phyloP scores from a whole-genome alignment of 2,113 vertebrate species.

The Orcinus orca region DNA sequence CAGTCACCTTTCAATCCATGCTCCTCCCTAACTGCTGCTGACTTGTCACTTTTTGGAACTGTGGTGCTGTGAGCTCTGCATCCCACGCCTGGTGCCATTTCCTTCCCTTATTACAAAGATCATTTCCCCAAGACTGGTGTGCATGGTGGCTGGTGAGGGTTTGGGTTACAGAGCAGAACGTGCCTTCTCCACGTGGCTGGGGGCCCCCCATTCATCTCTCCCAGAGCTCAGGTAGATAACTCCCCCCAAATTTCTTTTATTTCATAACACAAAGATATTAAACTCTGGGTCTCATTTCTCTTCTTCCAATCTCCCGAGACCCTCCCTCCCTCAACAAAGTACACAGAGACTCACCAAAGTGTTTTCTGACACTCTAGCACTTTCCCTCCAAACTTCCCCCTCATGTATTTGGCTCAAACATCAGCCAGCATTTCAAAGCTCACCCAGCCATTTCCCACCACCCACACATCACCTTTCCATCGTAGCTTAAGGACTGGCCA shows the following conservation, averaged over 20 bases:
- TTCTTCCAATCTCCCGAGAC: not conserved
- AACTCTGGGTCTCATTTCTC: not conserved
- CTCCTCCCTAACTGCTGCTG: not conserved
- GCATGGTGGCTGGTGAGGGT: not conserved
- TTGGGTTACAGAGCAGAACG: not conserved
- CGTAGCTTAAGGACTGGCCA: rapidly evolving
- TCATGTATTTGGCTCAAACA: not conserved
- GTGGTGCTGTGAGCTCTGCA: too few species aligned
- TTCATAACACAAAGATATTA: not conserved
- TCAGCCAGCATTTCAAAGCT: not conserved
- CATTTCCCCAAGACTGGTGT: not conserved
- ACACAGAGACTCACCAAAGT: not conserved
- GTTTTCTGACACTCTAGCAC: not conserved
- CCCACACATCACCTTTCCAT: too few species aligned
- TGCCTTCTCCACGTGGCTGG: not conserved
- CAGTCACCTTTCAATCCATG: not conserved
- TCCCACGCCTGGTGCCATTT: too few species aligned
- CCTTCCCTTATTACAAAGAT: not conserved
- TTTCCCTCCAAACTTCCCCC: not conserved
- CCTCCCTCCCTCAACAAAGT: not conserved
- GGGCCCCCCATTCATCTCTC: rapidly evolving
- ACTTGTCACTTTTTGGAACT: not conserved
- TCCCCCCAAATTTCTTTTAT: not conserved
- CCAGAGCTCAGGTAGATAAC: not conserved
- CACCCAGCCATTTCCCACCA: not conserved